Base-by-base conservation (phyloP, 2,113 vertebrate genomes). In the Aldabrachelys gigantea region DNA sequence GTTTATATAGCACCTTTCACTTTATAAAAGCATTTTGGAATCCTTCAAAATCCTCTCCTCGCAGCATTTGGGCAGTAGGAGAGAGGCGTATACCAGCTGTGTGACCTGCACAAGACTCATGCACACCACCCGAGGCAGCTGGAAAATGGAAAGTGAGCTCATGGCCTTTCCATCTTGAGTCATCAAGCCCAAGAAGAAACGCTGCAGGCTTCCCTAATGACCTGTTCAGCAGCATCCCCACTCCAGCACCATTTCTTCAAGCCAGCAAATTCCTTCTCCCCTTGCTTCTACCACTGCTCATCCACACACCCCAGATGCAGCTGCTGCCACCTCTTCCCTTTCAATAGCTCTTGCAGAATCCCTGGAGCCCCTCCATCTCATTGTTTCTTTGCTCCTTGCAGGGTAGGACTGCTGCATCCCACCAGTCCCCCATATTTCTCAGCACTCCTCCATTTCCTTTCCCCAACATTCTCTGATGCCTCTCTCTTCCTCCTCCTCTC, bases 121-220 rank as follows among this genome's bases (percentile, higher is more conserved):
- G 22, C 2, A 1, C 52, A 11, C 29, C 38, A 9, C 12, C 44
- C 25, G 9, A 12, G 72, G 8, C 54, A 7, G 2, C 0, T 54
- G 53, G 19, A 41, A 41, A 41, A 41, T n/a, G 90, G 31, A 44
- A 52, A 82, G 38, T 79, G n/a, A 38, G 52, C 6, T 11, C 47
- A 54, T 69, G 24, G n/a, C 6, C 50, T 80, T 50, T 80, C 53
- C 80, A 1, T 16, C 50, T 94, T 78, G 53, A 91, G 75, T 44
- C 50, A 12, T 35, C 69, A 80, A 89, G 80, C 31, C 76, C 24
- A 81, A 29, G 29, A 87, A 56, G 93, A 85, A 31, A 19, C 1
- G 27, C 50, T 65, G n/a, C 47, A 19, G 54, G 44, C 83, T 29
- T 56, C 79, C 52, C 75, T 52, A 69, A 53, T 13, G 41, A 82